A percentile compares a stretch with the other conserved stretches of the same genome.
These are phyloP conservation scores for Apis florea DNA, from an alignment of 1,140 invertebrate species.

Conservation along the genomic window DNA sequence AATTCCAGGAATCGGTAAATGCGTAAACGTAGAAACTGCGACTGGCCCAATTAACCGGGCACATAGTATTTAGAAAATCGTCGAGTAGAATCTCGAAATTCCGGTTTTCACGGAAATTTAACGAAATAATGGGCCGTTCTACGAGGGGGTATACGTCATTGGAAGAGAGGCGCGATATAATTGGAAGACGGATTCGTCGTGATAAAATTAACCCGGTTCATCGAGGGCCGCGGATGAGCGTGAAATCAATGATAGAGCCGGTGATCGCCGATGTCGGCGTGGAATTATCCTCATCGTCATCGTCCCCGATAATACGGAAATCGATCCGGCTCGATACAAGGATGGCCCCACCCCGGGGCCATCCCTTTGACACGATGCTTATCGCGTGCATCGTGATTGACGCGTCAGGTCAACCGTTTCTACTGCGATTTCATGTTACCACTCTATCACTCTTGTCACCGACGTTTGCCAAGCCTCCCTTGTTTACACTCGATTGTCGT, in stretches of 20 bases:
- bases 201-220: constrained; percentile 33
- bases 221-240: not conserved
- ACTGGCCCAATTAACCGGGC: too few species aligned
- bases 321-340: constrained; percentile 53
- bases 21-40: too few species aligned
- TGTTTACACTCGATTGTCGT: constrained; percentile 23
- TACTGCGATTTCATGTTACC: constrained; percentile 38
- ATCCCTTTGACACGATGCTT: constrained; percentile 61
- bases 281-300: constrained; percentile 55
- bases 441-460: constrained; percentile 41
- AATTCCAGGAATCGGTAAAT: too few species aligned
- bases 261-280: constrained; percentile 33
- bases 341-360: constrained; percentile 50
- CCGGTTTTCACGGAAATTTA: not conserved
- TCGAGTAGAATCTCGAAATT: not conserved
- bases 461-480: not conserved
- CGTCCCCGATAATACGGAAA: constrained; percentile 44
- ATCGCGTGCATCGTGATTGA: constrained; percentile 54
- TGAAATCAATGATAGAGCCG: constrained; percentile 43
- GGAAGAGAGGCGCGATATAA: not conserved
- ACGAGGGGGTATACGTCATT: not conserved
- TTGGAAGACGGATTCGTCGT: constrained; percentile 45
- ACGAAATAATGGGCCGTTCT: not conserved
- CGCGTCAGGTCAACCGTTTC: constrained; percentile 58
- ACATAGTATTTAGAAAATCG: not conserved